Evolutionary conservation across 2,113 vertebrate species (phyloP).

Genomic region (Arizona elegans): DNA sequence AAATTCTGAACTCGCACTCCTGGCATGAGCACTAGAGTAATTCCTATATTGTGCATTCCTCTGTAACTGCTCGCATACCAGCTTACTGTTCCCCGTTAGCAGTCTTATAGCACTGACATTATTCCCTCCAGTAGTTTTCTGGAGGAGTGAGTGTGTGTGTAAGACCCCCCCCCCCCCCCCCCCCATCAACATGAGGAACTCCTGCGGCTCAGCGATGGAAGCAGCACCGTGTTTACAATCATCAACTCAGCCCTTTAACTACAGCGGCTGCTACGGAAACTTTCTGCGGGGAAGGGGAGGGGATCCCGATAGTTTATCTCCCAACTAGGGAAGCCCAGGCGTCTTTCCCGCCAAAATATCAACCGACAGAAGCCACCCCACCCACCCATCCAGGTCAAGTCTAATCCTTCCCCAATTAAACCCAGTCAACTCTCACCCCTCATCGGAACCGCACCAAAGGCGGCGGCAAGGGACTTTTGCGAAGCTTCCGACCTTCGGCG

Average conservation of each 20-base stretch:
- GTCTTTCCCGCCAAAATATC: not conserved
- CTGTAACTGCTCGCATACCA: not conserved
- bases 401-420: no score
- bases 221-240: not conserved
- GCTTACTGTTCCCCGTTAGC: not conserved
- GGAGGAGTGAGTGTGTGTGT: no score
- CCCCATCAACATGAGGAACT: not conserved
- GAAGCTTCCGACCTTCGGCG: not conserved
- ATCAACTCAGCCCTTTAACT: not conserved
- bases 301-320: not conserved
- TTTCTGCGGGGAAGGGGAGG: not conserved
- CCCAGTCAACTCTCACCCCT: not conserved
- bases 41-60: not conserved
- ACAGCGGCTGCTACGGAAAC: not conserved
- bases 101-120: not conserved
- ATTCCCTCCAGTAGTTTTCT: not conserved
- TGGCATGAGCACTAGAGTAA: not conserved
- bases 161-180: no score
- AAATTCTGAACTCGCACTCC: not conserved
- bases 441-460: not conserved
- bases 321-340: not conserved
- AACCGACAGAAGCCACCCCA: not conserved
- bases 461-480: not conserved
- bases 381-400: no score
- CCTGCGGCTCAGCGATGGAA: not conserved